Evolutionary conservation across 2,113 vertebrate species (phyloP), one percentile per base, ranked within the genome.

Genomic region (Crocuta crocuta): DNA sequence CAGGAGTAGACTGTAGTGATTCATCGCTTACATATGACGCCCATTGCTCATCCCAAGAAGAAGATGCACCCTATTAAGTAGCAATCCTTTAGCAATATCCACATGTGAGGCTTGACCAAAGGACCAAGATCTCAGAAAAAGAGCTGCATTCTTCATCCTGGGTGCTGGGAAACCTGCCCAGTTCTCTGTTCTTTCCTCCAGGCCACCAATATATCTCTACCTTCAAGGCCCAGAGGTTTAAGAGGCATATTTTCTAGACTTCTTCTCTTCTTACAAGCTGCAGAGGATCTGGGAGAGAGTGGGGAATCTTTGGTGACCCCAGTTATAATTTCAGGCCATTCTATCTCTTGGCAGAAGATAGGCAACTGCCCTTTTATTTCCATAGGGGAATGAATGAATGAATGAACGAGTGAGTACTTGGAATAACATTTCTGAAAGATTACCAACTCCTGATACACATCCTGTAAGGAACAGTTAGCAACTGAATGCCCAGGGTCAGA

Each of bases 351-450:
- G 21, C 55, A 85, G 63, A 53, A 50, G 21, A 87, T 35, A 31
- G 58, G 33, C 33, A 76, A 17, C 5, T 66, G 43, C 45, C 13
- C 50, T 95, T 88, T 88, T 71, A 65, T 87, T 93, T 87, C 68
- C 33, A 66, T 43, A 73, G 48, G 26, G 26, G 43, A 58, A 65
- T 82, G 87, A 55, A 88, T 91, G 31, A 63, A 65, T 65, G 48
- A 53, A 61, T 79, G 85, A 53, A 87, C 86, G 71, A 96, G 66
- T 80, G 73, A 91, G 78, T 91, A 91, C 35, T 80, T 61, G 35
- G 48, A 87, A 28, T 31, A 26, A 24, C 35, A 50, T 73, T 95
- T 71, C 74, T 91, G 86, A 91, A 96, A 84, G 50, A n/a, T 79
- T 19, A 82, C 71, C 24, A 84, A 15, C 23, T 70, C 63, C 73